These are phyloP conservation scores for Orius insidiosus DNA, from an alignment of 1,140 invertebrate species.

Conservation along the genomic window DNA sequence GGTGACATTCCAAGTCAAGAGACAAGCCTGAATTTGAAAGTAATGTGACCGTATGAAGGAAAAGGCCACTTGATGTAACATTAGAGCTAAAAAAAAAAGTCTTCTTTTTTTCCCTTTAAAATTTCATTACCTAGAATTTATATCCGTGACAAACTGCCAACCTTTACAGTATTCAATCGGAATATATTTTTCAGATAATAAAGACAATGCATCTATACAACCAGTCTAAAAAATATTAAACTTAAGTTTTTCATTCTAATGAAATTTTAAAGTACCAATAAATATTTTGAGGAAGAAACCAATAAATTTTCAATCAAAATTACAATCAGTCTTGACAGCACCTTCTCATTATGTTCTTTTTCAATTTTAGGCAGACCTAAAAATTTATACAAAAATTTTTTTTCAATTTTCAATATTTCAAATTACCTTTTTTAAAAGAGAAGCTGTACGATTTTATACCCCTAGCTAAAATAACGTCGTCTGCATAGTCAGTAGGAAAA, in stretches of 20 bases:
- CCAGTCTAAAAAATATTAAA: conserved; percentile 23
- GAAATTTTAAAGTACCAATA: conserved; percentile 37
- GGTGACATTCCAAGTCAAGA: conserved; percentile 43
- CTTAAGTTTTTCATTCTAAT: conserved; percentile 1
- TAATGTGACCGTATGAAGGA: conserved; percentile 31
- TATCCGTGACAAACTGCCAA: conserved; percentile 28
- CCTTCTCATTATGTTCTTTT: conserved; percentile 18
- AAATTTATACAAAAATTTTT: no score
- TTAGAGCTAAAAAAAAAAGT: conserved; percentile 6
- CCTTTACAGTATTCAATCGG: conserved; percentile 31
- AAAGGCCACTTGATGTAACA: conserved; percentile 22
- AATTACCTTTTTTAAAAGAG: no score
- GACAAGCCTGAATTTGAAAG: conserved; percentile 37
- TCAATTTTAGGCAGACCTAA: no score
- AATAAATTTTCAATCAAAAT: conserved; percentile 27
- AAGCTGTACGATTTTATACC: neutral
- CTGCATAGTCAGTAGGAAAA: neutral
- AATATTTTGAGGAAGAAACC: conserved; percentile 40
- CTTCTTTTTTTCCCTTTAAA: conserved; percentile 18
- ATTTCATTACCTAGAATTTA: conserved; percentile 12
- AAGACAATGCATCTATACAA: conserved; percentile 33
- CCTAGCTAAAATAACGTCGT: conserved; percentile 12
- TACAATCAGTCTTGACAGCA: conserved; percentile 33
- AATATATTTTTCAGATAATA: conserved; percentile 29
- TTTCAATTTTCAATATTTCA: no score